phyloP scores from a whole-genome alignment of 2,888 invertebrate genomes.

The Drosophila hamatofila region DNA sequence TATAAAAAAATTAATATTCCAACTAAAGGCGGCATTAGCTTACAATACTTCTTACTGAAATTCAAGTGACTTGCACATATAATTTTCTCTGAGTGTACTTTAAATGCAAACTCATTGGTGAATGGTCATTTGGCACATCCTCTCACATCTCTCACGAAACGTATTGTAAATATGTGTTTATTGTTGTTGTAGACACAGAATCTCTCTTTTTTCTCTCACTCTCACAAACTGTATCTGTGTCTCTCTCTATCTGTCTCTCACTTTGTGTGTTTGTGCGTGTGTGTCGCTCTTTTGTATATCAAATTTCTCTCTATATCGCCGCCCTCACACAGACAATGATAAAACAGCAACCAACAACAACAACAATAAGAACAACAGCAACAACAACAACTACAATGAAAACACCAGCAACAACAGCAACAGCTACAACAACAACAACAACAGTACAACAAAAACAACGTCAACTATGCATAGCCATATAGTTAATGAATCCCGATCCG shows the following conservation, averaged over 20 bases:
- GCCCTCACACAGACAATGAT: slow-evolving; percentile 65
- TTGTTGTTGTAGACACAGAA: slow-evolving; percentile 56
- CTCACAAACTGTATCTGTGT: slow-evolving; percentile 39
- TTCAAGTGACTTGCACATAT: neutral
- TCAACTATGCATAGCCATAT: slow-evolving; percentile 43
- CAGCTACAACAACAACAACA: slow-evolving; percentile 25
- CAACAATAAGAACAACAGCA: slow-evolving; percentile 26
- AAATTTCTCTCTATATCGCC: slow-evolving; percentile 56
- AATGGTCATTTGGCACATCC: slow-evolving; percentile 29
- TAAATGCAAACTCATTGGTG: slow-evolving; percentile 38
- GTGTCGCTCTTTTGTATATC: slow-evolving; percentile 51
- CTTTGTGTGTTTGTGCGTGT: slow-evolving; percentile 17
- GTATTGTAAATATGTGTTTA: slow-evolving; percentile 30
- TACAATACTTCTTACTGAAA: neutral
- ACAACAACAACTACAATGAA: slow-evolving; percentile 22
- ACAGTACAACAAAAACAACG: slow-evolving; percentile 29
- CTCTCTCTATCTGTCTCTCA: slow-evolving; percentile 35
- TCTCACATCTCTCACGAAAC: slow-evolving; percentile 21
- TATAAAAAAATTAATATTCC: neutral
- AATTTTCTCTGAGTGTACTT: slow-evolving; percentile 12
- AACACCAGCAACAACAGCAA: slow-evolving; percentile 4
- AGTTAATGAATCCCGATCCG: slow-evolving; percentile 38
- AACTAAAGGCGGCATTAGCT: neutral
- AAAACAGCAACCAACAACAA: slow-evolving; percentile 37
- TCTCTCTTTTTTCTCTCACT: slow-evolving; percentile 29